Evolutionary conservation across 2,113 vertebrate species (phyloP).

Genomic region (Chrysochloris asiatica): DNA sequence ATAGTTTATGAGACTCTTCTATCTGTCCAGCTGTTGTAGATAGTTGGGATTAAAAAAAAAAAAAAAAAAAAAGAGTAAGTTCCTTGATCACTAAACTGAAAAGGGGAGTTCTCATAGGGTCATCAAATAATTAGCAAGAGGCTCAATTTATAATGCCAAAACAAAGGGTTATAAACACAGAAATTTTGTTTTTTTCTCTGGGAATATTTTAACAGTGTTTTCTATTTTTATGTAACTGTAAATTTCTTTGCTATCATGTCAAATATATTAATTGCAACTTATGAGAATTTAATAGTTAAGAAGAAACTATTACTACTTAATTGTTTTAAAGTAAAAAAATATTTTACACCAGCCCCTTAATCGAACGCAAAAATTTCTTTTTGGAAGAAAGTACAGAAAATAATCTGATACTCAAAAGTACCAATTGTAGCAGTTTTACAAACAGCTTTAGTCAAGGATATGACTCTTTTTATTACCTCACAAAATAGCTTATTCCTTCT

Average conservation of each 20-base stretch:
- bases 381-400: no score
- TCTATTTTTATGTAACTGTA: not conserved
- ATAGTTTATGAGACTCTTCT: no score
- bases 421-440: not conserved
- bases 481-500: conserved; percentile 13
- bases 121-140: no score
- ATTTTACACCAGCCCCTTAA: not conserved
- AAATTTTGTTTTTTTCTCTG: not conserved
- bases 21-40: no score
- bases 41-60: no score
- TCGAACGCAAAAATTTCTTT: no score
- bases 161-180: not conserved
- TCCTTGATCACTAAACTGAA: no score
- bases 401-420: not conserved
- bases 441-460: not conserved
- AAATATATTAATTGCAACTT: not conserved
- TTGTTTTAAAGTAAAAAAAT: not conserved
- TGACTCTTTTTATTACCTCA: conserved; percentile 5
- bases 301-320: not conserved
- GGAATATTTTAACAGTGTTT: not conserved
- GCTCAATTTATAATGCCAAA: no score
- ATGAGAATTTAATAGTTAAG: no score
- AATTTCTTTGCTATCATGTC: not conserved
- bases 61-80: no score
- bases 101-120: no score